phyloP scores from a whole-genome alignment of 2,797 vertebrate genomes.

The Lacerta viridis region DNA sequence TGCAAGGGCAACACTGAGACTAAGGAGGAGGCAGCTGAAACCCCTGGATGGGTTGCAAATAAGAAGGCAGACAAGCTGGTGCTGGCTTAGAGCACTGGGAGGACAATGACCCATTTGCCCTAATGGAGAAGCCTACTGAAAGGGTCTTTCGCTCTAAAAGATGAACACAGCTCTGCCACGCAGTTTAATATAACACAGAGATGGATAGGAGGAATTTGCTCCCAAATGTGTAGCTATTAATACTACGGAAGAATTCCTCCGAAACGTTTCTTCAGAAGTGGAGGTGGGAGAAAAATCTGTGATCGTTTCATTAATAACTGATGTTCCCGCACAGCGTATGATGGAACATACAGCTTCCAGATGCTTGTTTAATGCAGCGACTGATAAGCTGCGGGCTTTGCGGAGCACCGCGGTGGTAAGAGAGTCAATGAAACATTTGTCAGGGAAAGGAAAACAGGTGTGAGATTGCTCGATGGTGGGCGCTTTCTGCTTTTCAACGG shows the following conservation, averaged over 20 bases:
- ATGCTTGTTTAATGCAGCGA: constrained; percentile 58
- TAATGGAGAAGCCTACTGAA: neutral
- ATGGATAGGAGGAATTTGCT: neutral
- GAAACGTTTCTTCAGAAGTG: constrained; percentile 41
- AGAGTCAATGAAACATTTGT: constrained; percentile 61
- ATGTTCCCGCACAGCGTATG: neutral
- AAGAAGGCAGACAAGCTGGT: too few species aligned
- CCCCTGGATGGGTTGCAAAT: too few species aligned
- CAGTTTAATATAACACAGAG: neutral
- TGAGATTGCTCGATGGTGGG: constrained; percentile 62
- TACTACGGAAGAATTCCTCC: neutral
- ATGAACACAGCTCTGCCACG: neutral
- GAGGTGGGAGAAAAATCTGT: constrained; percentile 23
- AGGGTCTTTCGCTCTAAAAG: neutral
- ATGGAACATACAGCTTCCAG: constrained; percentile 45
- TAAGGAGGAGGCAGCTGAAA: too few species aligned
- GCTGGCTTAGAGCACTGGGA: too few species aligned
- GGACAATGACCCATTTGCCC: too few species aligned
- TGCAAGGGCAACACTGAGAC: too few species aligned
- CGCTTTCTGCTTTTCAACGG: constrained; percentile 61
- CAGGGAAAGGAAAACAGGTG: constrained; percentile 73
- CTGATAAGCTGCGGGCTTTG: constrained; percentile 32
- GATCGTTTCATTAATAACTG: constrained; percentile 33
- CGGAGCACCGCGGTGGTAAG: constrained; percentile 46
- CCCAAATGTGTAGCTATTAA: constrained; percentile 3